Conservation (phyloP, 2,797 vertebrate species). For the Phoxinus dragarum region DNA sequence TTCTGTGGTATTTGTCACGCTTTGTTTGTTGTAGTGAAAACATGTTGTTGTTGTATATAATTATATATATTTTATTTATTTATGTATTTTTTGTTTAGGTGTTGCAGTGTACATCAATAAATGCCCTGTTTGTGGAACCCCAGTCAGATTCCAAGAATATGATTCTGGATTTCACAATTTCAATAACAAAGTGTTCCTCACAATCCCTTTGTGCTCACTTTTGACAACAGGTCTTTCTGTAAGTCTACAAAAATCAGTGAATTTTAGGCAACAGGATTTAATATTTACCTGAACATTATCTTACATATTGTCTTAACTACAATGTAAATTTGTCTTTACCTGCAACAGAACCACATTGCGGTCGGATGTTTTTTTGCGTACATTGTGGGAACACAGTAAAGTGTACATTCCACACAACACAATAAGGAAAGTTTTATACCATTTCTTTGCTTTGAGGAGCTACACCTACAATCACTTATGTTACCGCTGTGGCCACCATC, state of each 20-base stretch:
- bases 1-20: neutral
- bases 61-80: too few relatives aligned
- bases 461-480: neutral
- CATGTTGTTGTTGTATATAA: neutral
- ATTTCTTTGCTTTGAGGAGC: neutral
- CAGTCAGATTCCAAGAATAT: too few relatives aligned
- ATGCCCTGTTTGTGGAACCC: neutral
- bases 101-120: neutral
- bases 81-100: neutral
- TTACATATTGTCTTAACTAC: neutral
- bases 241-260: neutral
- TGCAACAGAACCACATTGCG: neutral
- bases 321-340: neutral
- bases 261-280: neutral
- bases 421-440: neutral
- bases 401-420: neutral
- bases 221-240: neutral
- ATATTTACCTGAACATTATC: neutral
- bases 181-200: neutral
- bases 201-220: neutral
- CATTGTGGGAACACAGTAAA: neutral
- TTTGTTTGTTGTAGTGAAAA: neutral
- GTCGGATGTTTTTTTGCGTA: neutral
- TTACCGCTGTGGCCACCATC: slow-evolving; percentile 24
- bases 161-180: neutral